phyloP scores from a whole-genome alignment of 2,888 invertebrate species.

The Tetragonisca angustula region DNA sequence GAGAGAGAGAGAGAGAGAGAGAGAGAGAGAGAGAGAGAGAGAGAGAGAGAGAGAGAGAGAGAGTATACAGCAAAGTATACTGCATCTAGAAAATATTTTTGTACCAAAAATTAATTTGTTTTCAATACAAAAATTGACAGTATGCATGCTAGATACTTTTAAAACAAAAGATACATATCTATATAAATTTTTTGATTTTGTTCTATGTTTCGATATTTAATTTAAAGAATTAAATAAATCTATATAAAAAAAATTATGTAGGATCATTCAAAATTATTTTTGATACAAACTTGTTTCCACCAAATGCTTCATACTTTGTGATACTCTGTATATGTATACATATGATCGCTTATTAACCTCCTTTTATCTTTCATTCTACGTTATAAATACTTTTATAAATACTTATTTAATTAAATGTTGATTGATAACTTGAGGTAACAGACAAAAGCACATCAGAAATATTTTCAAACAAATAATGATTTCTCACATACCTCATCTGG shows the following conservation, averaged over 20 bases:
- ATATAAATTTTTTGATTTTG: not conserved
- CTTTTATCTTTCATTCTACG: slow-evolving; percentile 36
- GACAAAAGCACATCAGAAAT: not conserved
- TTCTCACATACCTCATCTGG: not conserved
- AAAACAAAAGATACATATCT: not conserved
- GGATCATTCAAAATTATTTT: not conserved
- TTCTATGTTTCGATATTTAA: not conserved
- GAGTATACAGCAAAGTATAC: slow-evolving; percentile 29
- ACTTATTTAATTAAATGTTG: not conserved
- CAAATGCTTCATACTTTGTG: slow-evolving; percentile 26
- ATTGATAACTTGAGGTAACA: slow-evolving; percentile 11
- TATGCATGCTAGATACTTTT: not conserved
- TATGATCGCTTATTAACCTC: slow-evolving; percentile 49
- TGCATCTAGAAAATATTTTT: slow-evolving; percentile 12
- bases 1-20: too few species aligned
- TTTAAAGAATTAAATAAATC: not conserved
- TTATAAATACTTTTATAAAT: slow-evolving; percentile 1
- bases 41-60: not conserved
- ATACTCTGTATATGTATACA: slow-evolving; percentile 38
- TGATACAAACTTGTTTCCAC: slow-evolving; percentile 4
- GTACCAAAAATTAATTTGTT: not conserved
- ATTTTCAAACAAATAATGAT: not conserved
- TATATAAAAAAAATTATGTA: not conserved
- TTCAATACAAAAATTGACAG: not conserved
- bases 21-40: too few species aligned